phyloP scores from a whole-genome alignment of 2,888 invertebrate genomes.

The Drosophila emarginata region DNA sequence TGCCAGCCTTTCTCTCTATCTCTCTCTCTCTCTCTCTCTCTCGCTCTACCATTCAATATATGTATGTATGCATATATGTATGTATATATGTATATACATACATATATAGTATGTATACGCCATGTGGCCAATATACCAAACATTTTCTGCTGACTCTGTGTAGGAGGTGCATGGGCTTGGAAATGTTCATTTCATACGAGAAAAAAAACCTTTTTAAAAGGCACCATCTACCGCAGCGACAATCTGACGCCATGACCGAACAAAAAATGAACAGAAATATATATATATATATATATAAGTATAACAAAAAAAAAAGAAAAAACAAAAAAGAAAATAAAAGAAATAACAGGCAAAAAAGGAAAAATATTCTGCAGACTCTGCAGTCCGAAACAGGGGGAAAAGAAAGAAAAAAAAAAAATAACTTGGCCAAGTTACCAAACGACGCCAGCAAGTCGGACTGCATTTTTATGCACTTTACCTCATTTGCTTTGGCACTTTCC shows the following conservation, averaged over 20 bases:
- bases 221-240: conserved; percentile 62
- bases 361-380: conserved; percentile 63
- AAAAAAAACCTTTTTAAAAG: conserved; percentile 36
- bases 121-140: conserved; percentile 42
- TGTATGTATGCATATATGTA: no score
- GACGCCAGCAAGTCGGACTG: conserved; percentile 40
- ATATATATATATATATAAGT: conserved; percentile 21
- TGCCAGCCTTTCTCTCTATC: conserved; percentile 23
- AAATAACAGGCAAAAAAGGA: background rate
- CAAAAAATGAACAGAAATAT: conserved; percentile 10
- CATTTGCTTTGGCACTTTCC: conserved; percentile 47
- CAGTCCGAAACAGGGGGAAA: conserved; percentile 37
- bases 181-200: conserved; percentile 34
- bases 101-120: conserved; percentile 50
- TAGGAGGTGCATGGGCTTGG: conserved; percentile 61
- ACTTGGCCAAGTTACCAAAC: conserved; percentile 66
- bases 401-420: background rate
- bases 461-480: conserved; percentile 46
- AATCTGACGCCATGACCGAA: conserved; percentile 65
- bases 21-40: conserved; percentile 18
- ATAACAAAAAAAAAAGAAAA: conserved; percentile 8
- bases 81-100: conserved; percentile 17
- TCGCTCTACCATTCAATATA: background rate
- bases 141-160: conserved; percentile 67
- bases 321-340: background rate